Base-by-base conservation (phyloP, 2,797 vertebrate species). In the Arrhamphus sclerolepis region DNA sequence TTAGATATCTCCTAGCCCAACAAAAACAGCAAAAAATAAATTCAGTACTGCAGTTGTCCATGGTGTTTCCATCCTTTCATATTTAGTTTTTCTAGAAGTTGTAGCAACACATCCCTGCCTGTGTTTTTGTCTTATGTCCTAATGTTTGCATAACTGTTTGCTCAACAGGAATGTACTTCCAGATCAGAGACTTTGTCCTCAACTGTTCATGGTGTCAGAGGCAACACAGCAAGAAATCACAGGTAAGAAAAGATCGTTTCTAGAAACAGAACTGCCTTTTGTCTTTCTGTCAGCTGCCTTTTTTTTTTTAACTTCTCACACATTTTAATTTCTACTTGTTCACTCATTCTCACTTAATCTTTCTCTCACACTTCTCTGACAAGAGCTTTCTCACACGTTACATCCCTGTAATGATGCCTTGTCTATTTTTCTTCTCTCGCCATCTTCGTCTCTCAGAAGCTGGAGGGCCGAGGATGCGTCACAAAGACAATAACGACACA, bases 151-250 rank as follows among this genome's bases (percentile, higher is more conserved):
- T 31, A 10, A 54, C 51, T 62, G 38, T 64, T 70, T 53, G 72
- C 44, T 31, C 53, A 56, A 71, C 80, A 94, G 93, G 90, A 47
- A 94, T 94, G 91, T 94, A 91, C 61, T 92, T 93, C 66, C 88
- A 93, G 70, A 93, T 94, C 64, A 85, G 92, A 87, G 92, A 93
- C 60, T 90, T 89, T 69, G 93, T 94, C 72, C 72, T 89, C 38
- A 64, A 71, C 49, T 94, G 93, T 78, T 80, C 81, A 22, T 85
- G 92, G 28, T 94, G 93, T 80, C 81, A 72, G 46, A 80, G 48
- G 19, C 88, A 80, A 65, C 75, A 21, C 54, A 80, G 54, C 44
- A 79, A 87, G 62, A 90, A 80, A 73, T 59, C 65, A 5, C 19
- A 84, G 89, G 93, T 93, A 81, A 87, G 68, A 29, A 6, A 29